Conservation (phyloP, 2,888 invertebrate species). For the Melipona bicolor region DNA sequence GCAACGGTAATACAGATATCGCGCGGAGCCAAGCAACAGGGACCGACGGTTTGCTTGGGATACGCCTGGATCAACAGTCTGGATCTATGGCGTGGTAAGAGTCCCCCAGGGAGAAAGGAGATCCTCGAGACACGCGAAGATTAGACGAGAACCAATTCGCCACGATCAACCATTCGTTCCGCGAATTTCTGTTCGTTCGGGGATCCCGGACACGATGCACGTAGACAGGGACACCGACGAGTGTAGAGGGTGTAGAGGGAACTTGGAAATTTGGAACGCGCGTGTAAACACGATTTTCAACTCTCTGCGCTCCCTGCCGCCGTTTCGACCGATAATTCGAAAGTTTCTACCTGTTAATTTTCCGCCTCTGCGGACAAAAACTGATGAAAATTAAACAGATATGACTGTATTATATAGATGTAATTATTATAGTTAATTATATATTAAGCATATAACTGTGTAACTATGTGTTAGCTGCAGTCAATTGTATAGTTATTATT, state of each 20-base stretch:
- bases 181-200: background rate
- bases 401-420: too few relatives aligned
- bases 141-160: background rate
- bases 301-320: background rate
- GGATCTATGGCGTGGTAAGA: background rate
- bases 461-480: too few relatives aligned
- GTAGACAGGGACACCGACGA: background rate
- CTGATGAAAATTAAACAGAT: too few relatives aligned
- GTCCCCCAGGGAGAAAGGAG: background rate
- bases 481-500: too few relatives aligned
- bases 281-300: background rate
- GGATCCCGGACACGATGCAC: background rate
- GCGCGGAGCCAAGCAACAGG: background rate
- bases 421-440: too few relatives aligned
- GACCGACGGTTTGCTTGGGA: background rate
- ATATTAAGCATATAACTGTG: too few relatives aligned
- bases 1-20: background rate
- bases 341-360: background rate
- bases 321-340: background rate
- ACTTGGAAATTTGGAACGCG: background rate
- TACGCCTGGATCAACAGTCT: background rate
- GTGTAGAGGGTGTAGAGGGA: background rate
- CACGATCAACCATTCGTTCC: background rate
- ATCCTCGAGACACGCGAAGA: background rate
- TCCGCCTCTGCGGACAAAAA: background rate